These are phyloP conservation scores for Apodemus agrarius DNA, from an alignment of 2,797 vertebrate species.

Conservation along the genomic window DNA sequence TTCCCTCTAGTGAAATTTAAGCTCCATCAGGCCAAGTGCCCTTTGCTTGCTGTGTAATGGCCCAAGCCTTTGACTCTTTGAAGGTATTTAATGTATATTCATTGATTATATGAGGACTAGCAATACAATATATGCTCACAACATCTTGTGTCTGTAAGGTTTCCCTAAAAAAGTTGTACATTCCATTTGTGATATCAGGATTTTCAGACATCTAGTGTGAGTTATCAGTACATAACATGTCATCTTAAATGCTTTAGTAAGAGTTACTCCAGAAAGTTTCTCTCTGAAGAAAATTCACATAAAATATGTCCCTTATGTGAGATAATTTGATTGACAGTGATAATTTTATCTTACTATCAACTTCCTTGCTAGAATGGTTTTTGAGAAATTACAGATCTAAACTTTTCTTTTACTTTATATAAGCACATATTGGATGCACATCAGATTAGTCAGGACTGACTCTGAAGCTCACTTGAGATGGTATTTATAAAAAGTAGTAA, in stretches of 20 bases:
- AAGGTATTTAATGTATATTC: neutral
- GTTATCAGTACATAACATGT: neutral
- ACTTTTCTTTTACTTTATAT: neutral
- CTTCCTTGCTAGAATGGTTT: neutral
- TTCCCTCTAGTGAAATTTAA: slow-evolving; percentile 31
- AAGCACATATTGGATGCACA: neutral
- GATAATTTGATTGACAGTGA: neutral
- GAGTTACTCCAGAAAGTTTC: slow-evolving; percentile 1
- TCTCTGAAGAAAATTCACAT: slow-evolving; percentile 11
- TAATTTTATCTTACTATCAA: slow-evolving; percentile 24
- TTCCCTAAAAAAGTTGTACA: slow-evolving; percentile 18
- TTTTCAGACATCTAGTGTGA: neutral
- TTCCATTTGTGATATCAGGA: slow-evolving; percentile 16
- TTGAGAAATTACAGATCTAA: neutral
- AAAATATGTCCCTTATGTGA: neutral
- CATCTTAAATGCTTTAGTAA: neutral
- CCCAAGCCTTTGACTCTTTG: neutral
- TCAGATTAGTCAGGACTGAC: neutral
- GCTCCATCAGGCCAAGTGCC: neutral
- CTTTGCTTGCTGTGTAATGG: neutral
- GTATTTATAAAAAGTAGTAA: neutral
- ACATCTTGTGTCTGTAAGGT: neutral
- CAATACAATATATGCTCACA: neutral
- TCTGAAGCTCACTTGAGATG: neutral
- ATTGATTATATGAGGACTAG: neutral